phyloP scores from a whole-genome alignment of 1,140 invertebrate species.

The Drosophila repleta region DNA sequence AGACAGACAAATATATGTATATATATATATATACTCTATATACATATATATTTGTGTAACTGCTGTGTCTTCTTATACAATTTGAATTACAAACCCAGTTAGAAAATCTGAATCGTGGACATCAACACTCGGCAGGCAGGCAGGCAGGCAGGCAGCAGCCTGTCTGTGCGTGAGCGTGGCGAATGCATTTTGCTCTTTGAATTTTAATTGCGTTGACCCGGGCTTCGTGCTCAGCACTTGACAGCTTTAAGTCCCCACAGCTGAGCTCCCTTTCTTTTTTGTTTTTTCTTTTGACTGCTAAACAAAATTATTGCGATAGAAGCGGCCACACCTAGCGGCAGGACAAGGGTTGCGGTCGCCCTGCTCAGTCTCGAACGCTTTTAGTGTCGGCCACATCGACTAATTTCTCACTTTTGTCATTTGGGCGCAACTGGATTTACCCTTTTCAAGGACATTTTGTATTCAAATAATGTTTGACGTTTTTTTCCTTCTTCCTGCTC shows the following conservation, averaged over 20 bases:
- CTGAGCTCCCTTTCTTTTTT: neutral
- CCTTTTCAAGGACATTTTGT: constrained; percentile 76
- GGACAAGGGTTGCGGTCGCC: constrained; percentile 38
- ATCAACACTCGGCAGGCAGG: neutral
- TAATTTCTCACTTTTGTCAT: constrained; percentile 76
- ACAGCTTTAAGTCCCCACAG: constrained; percentile 5
- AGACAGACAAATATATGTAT: neutral
- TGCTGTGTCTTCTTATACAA: constrained; percentile 9
- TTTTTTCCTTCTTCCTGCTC: constrained; percentile 23
- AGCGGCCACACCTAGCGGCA: neutral
- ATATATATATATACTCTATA: neutral
- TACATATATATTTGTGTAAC: neutral
- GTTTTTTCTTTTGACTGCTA: constrained; percentile 1
- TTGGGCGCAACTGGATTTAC: constrained; percentile 44
- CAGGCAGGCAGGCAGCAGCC: neutral
- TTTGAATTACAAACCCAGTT: constrained; percentile 29
- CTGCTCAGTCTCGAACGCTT: constrained; percentile 57
- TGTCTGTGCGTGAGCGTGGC: constrained; percentile 42
- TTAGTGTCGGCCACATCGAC: constrained; percentile 64
- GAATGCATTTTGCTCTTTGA: constrained; percentile 72
- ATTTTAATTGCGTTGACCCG: constrained; percentile 63
- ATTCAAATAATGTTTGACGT: constrained; percentile 76
- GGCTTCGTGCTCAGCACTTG: constrained; percentile 30
- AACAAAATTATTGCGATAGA: constrained; percentile 37
- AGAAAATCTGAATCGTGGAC: constrained; percentile 15